Percentiles rank a stretch among this genome's conserved stretches.
These are phyloP conservation scores for Helicolenus hilgendorfi DNA, from an alignment of 2,797 vertebrate species.

Conservation along the genomic window DNA sequence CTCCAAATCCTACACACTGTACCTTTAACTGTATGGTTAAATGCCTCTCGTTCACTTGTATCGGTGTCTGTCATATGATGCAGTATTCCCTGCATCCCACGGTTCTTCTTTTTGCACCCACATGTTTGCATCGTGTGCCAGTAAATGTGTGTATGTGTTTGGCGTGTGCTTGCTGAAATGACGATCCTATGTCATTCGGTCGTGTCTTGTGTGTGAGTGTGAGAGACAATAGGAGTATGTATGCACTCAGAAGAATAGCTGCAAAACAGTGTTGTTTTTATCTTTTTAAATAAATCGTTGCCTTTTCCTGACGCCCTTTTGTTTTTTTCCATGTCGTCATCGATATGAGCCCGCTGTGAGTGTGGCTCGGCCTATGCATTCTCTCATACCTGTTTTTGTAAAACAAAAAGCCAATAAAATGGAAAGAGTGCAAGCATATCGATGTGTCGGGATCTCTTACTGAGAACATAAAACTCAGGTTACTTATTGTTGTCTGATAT, in stretches of 20 bases:
- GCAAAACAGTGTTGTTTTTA: slow-evolving; percentile 79
- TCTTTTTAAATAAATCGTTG: slow-evolving; percentile 56
- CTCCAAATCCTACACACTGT: neutral
- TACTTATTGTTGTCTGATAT: neutral
- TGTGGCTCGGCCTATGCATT: slow-evolving; percentile 79
- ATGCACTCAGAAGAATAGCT: slow-evolving; percentile 42
- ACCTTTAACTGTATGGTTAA: neutral
- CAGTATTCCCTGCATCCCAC: slow-evolving; percentile 20
- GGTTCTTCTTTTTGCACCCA: slow-evolving; percentile 37
- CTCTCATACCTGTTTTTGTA: slow-evolving; percentile 81
- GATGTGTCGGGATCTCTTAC: neutral
- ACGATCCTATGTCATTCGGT: slow-evolving; percentile 32
- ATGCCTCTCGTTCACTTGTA: slow-evolving; percentile 21
- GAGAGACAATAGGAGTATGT: slow-evolving; percentile 39
- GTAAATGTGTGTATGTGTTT: slow-evolving; percentile 6
- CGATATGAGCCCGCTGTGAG: slow-evolving; percentile 45
- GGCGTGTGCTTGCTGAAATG: slow-evolving; percentile 2
- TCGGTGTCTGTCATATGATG: slow-evolving; percentile 25
- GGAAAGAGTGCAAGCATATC: slow-evolving; percentile 64
- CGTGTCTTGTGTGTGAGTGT: slow-evolving; percentile 15
- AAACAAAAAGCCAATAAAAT: slow-evolving; percentile 81
- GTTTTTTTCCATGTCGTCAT: slow-evolving; percentile 37
- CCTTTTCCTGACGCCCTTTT: slow-evolving; percentile 46
- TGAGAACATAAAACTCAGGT: neutral
- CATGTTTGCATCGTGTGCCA: slow-evolving; percentile 35